Evolutionary conservation across 2,888 invertebrate species (phyloP).

Genomic region (Deilephila elpenor): DNA sequence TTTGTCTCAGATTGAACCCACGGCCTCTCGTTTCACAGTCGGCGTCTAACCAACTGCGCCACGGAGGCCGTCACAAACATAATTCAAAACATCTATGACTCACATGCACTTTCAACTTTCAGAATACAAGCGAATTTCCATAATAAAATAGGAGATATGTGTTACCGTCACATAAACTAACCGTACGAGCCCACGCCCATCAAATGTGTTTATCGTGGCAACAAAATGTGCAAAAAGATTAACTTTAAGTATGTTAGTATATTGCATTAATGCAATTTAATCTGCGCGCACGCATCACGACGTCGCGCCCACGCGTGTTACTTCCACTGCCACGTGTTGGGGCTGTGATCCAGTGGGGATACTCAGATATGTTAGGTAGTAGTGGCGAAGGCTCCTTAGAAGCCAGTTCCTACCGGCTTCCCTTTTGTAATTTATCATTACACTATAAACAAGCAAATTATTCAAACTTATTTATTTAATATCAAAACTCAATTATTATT

Average conservation of each 20-base stretch:
- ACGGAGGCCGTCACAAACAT: too few species aligned
- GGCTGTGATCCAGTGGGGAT: slow-evolving; percentile 41
- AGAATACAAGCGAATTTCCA: neutral
- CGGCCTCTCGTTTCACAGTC: too few species aligned
- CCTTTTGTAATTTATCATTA: too few species aligned
- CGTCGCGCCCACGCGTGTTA: slow-evolving; percentile 71
- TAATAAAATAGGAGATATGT: slow-evolving; percentile 15
- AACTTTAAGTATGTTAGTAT: slow-evolving; percentile 63
- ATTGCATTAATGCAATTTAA: slow-evolving; percentile 81
- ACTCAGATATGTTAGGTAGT: neutral
- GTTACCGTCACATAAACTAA: slow-evolving; percentile 26
- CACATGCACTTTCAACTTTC: slow-evolving; percentile 5
- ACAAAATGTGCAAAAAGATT: slow-evolving; percentile 50
- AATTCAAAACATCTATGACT: neutral
- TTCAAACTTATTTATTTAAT: too few species aligned
- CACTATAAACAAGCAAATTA: too few species aligned
- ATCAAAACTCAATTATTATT: too few species aligned
- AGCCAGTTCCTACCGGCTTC: too few species aligned
- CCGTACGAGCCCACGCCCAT: slow-evolving; percentile 32
- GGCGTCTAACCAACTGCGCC: too few species aligned
- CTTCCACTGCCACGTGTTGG: slow-evolving; percentile 58
- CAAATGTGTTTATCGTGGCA: slow-evolving; percentile 48
- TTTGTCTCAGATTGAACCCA: too few species aligned
- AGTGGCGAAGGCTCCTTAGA: too few species aligned
- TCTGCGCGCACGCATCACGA: slow-evolving; percentile 80